These are phyloP conservation scores for Aplidium turbinatum DNA, from an alignment of 23 tunicate species.

Conservation along the genomic window DNA sequence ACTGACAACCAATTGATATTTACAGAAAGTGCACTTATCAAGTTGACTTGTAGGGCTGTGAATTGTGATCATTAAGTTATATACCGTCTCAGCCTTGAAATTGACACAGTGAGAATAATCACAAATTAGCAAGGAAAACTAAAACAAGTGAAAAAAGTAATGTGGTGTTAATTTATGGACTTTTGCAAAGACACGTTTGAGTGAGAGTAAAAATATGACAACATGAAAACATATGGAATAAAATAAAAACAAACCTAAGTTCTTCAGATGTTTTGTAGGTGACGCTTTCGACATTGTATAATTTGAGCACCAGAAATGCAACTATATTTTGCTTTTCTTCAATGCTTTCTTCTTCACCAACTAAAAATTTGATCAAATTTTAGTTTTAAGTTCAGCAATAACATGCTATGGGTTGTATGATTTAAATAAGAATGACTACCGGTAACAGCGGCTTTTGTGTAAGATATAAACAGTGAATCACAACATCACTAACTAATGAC, in stretches of 20 bases:
- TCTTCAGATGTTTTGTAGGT: not conserved
- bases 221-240: too few relatives aligned
- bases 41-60: too few relatives aligned
- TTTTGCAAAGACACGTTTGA: not conserved
- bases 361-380: conserved; percentile 2
- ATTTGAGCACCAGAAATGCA: conserved; percentile 9
- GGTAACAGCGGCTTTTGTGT: not conserved
- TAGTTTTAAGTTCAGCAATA: not conserved
- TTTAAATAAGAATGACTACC: not conserved
- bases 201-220: too few relatives aligned
- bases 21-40: too few relatives aligned
- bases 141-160: not conserved
- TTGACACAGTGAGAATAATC: not conserved
- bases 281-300: conserved; percentile 32
- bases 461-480: not conserved
- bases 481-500: conserved; percentile 22
- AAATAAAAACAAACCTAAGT: not conserved
- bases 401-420: not conserved
- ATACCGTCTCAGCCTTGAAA: too few relatives aligned
- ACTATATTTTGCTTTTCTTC: conserved; percentile 31
- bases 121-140: not conserved
- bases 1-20: too few relatives aligned
- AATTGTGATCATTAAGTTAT: too few relatives aligned
- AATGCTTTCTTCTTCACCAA: conserved; percentile 49
- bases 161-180: not conserved